These are phyloP conservation scores for Clytia hemisphaerica DNA, from an alignment of 30 jellyfish, hydroid and myxozoan genomes.

Conservation along the genomic window DNA sequence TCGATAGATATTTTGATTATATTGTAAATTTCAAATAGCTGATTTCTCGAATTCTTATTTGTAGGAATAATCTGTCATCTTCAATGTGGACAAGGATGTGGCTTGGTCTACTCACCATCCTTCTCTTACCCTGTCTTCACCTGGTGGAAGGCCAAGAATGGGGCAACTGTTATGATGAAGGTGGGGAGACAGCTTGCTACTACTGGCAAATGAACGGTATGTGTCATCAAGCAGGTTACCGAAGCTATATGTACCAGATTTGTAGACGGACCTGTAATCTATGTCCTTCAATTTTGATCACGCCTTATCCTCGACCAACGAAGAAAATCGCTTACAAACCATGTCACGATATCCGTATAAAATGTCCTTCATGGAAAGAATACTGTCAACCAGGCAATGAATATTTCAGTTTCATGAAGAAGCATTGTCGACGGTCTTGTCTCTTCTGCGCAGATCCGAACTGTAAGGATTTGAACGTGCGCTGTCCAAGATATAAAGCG, in stretches of 20 bases:
- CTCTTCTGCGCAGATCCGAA: conserved; percentile 42
- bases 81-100: no score
- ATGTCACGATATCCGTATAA: conserved; percentile 34
- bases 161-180: no score
- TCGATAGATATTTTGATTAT: no score
- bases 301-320: neutral
- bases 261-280: conserved; percentile 45
- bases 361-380: conserved; percentile 48
- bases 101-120: no score
- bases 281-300: conserved; percentile 7
- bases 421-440: conserved; percentile 56
- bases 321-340: no score
- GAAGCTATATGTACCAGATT: conserved; percentile 17
- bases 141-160: no score
- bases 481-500: neutral
- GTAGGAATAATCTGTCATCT: no score
- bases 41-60: no score
- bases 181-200: no score
- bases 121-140: no score
- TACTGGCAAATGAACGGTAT: conserved; percentile 34
- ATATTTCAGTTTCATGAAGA: conserved; percentile 52
- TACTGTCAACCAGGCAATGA: conserved; percentile 38
- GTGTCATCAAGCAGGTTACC: conserved; percentile 33
- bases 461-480: neutral
- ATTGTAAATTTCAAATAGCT: no score